phyloP scores from a whole-genome alignment of 2,888 invertebrate genomes.

The Sabatieria punctata region DNA sequence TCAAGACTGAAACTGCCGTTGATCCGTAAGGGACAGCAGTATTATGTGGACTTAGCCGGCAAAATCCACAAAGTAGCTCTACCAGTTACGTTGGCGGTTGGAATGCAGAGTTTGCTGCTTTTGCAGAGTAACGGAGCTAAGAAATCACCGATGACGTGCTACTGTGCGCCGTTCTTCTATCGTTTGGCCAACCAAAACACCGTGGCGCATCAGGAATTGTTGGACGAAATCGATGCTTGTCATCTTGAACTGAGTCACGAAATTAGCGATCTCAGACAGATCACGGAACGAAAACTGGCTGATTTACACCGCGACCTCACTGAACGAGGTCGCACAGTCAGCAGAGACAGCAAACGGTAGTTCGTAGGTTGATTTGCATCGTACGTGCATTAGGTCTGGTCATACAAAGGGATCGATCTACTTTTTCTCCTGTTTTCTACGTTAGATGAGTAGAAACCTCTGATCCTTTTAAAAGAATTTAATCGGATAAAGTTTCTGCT shows the following conservation, averaged over 20 bases:
- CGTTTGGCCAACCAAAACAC: slow-evolving; percentile 63
- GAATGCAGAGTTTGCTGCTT: not conserved
- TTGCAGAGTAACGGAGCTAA: no score
- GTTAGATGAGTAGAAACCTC: no score
- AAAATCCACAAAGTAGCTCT: slow-evolving; percentile 61
- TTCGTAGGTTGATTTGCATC: no score
- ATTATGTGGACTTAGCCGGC: slow-evolving; percentile 79
- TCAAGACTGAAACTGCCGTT: not conserved
- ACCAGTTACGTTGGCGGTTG: not conserved
- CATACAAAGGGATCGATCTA: no score
- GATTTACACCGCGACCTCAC: slow-evolving; percentile 7
- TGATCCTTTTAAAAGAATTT: no score
- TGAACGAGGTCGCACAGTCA: no score
- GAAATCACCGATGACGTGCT: slow-evolving; percentile 88
- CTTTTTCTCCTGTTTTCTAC: no score
- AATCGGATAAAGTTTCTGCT: no score
- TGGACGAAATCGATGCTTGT: slow-evolving; percentile 57
- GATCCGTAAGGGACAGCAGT: slow-evolving; percentile 59
- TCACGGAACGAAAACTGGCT: slow-evolving; percentile 24
- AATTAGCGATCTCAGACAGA: slow-evolving; percentile 57
- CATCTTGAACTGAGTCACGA: slow-evolving; percentile 61
- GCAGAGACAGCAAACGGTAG: not conserved
- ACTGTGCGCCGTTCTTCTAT: slow-evolving; percentile 74
- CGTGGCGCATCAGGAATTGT: slow-evolving; percentile 57
- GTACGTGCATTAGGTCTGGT: no score